Evolutionary conservation across 2,113 vertebrate genomes (phyloP), one percentile per base, ranked within the genome.

Genomic region (Heterocephalus glaber): DNA sequence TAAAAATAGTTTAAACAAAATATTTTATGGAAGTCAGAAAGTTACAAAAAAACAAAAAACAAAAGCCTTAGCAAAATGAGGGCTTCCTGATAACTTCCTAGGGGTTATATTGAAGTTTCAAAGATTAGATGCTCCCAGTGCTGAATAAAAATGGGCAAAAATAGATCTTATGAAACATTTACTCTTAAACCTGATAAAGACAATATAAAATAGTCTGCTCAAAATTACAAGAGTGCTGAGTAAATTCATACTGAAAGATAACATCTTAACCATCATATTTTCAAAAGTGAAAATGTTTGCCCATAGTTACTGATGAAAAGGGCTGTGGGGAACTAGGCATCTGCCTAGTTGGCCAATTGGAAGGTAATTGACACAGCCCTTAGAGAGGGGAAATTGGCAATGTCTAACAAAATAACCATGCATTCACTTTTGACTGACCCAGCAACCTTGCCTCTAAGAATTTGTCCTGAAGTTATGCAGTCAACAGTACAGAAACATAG

Each of bases 341-440:
- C 3, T 28, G 20, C 60, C 9, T 2, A 35, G 20, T 5, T n/a
- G n/a, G 3, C 44, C 35, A 47, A 5, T 19, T 28, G 56, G 28
- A 24, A 16, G 13, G 26, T 22, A 26, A 19, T 5, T 7, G 13
- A 13, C 8, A 35, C 12, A 44, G 5, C 8, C 5, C 7, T 9
- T 3, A 4, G 19, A 38, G 26, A 68, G 38, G 0, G 28, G 24
- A 7, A 35, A 7, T 13, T 28, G 19, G 16, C 1, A 24, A 2
- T 5, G 6, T n/a, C 30, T 58, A 30, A 30, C 28, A 38, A 47
- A 22, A 30, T 28, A 28, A 12, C 2, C 2, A 0, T 2, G 7
- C 5, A 10, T 3, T 81, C 28, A 19, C 1, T 17, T 3, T 65
- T 1, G 2, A 66, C 65, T 10, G 41, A 44, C 1, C 19, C 38